phyloP scores from a whole-genome alignment of 2,888 invertebrate genomes.

The Brachylomia viminalis region DNA sequence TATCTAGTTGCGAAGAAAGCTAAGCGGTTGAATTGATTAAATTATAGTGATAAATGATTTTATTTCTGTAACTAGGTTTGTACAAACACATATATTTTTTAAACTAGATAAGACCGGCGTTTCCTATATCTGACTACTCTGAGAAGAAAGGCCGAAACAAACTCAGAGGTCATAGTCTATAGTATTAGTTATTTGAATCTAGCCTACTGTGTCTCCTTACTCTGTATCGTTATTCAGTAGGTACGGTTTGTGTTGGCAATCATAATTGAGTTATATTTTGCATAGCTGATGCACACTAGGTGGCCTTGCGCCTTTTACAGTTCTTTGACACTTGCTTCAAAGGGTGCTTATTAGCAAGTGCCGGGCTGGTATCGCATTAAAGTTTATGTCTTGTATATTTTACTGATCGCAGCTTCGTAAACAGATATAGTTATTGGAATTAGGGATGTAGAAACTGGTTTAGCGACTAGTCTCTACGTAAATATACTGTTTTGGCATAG shows the following conservation, averaged over 20 bases:
- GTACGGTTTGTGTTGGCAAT: conserved; percentile 50
- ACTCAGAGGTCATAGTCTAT: too few relatives aligned
- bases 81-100: too few relatives aligned
- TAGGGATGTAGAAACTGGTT: conserved; percentile 21
- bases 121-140: too few relatives aligned
- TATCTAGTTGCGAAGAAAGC: neutral
- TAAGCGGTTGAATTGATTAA: neutral
- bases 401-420: conserved; percentile 6
- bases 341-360: conserved; percentile 34
- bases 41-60: too few relatives aligned
- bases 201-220: neutral
- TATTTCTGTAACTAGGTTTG: too few relatives aligned
- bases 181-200: neutral
- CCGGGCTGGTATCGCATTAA: conserved; percentile 13
- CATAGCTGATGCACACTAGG: conserved; percentile 53
- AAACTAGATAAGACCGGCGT: too few relatives aligned
- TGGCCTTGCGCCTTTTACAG: conserved; percentile 62
- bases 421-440: conserved; percentile 11
- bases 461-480: neutral
- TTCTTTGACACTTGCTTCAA: conserved; percentile 58
- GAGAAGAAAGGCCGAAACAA: too few relatives aligned
- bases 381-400: conserved; percentile 20
- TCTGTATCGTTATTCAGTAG: conserved; percentile 32
- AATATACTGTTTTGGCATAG: neutral
- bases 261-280: conserved; percentile 61